These are phyloP conservation scores for Pipa parva DNA, from an alignment of 2,113 vertebrate genomes.

Conservation along the genomic window DNA sequence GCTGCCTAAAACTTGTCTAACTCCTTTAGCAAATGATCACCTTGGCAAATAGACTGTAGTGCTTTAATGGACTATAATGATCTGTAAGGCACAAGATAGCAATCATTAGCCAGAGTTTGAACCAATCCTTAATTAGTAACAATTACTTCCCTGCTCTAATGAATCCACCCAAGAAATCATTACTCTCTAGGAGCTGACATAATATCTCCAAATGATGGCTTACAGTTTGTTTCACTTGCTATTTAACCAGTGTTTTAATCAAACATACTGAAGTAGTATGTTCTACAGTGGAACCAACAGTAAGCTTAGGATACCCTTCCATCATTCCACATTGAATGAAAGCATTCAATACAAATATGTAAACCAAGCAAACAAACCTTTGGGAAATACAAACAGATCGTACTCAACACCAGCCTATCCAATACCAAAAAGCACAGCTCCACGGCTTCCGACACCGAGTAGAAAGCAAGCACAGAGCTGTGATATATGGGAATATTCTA, in stretches of 20 bases:
- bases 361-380: too few relatives aligned
- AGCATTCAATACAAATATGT: too few relatives aligned
- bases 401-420: too few relatives aligned
- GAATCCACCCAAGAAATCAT: slow-evolving; percentile 40
- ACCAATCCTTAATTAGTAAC: slow-evolving; percentile 37
- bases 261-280: too few relatives aligned
- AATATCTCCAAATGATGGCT: slow-evolving; percentile 18
- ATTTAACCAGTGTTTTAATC: not conserved
- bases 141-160: slow-evolving; percentile 35
- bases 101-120: slow-evolving; percentile 30
- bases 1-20: slow-evolving; percentile 42
- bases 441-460: too few relatives aligned
- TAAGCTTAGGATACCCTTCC: too few relatives aligned
- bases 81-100: slow-evolving; percentile 34
- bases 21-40: slow-evolving; percentile 41
- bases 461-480: too few relatives aligned
- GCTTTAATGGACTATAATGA: slow-evolving; percentile 37
- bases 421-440: too few relatives aligned
- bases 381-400: too few relatives aligned
- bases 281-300: too few relatives aligned
- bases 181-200: slow-evolving; percentile 21
- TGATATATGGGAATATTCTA: too few relatives aligned
- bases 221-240: slow-evolving; percentile 11
- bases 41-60: slow-evolving; percentile 33
- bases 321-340: too few relatives aligned